Conservation (phyloP, 2,888 invertebrate species). For the Abscondita cerata region DNA sequence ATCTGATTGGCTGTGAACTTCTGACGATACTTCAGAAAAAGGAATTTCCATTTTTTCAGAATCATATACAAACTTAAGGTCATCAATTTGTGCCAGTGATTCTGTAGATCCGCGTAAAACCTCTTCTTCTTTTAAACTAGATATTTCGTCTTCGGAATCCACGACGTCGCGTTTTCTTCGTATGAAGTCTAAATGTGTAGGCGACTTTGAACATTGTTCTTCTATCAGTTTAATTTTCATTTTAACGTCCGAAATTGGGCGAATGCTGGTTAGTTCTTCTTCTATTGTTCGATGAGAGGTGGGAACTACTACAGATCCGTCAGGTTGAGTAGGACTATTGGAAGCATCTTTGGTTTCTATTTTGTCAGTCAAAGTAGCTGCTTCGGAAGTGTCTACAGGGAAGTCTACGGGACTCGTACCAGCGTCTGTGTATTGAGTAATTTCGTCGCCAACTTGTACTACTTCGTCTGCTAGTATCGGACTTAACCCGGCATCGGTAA, state of each 20-base stretch:
- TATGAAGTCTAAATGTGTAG: constrained; percentile 52
- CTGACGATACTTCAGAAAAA: constrained; percentile 31
- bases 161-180: constrained; percentile 50
- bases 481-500: constrained; percentile 64
- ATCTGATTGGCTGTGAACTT: constrained; percentile 32
- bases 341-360: constrained; percentile 63
- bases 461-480: constrained; percentile 63
- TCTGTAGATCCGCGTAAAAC: constrained; percentile 53
- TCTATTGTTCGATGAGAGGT: constrained; percentile 49
- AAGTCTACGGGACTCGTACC: constrained; percentile 63
- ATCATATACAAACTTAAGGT: constrained; percentile 43
- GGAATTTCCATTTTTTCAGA: constrained; percentile 43
- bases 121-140: constrained; percentile 58
- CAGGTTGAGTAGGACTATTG: constrained; percentile 60
- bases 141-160: constrained; percentile 58
- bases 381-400: constrained; percentile 61
- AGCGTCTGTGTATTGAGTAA: constrained; percentile 58
- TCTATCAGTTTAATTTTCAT: constrained; percentile 64
- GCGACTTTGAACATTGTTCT: constrained; percentile 56
- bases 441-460: constrained; percentile 54
- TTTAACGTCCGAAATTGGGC: constrained; percentile 63
- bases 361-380: constrained; percentile 61
- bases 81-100: constrained; percentile 56
- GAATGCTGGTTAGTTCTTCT: constrained; percentile 49
- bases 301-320: constrained; percentile 45